These are phyloP conservation scores for Chalcosyrphus nemorum DNA, from an alignment of 2,888 invertebrate genomes.

Conservation along the genomic window DNA sequence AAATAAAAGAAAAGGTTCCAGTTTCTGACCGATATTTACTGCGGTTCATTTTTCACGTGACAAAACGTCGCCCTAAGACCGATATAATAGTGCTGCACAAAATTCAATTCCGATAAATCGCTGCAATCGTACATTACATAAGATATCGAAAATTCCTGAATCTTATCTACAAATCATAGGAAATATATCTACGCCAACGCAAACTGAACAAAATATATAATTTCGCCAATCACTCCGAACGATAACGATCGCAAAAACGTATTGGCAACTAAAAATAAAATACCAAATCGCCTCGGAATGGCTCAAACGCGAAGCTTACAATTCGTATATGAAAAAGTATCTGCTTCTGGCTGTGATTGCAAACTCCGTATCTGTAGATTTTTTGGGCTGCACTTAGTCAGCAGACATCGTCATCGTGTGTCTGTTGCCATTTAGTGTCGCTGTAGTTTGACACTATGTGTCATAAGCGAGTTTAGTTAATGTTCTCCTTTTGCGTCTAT, in stretches of 20 bases:
- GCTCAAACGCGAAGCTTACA: constrained; percentile 4
- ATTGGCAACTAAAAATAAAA: constrained; percentile 5
- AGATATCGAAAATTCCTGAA: constrained; percentile 18
- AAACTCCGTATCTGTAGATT: constrained; percentile 6
- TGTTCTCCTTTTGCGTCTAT: constrained; percentile 3
- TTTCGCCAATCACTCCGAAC: constrained; percentile 31
- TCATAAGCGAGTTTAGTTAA: constrained; percentile 46
- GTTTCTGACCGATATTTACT: constrained; percentile 20
- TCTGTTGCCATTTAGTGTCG: constrained; percentile 38
- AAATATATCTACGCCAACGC: constrained; percentile 70
- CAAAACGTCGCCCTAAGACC: constrained; percentile 47
- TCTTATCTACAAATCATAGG: constrained; percentile 58
- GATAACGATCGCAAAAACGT: constrained; percentile 18
- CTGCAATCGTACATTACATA: constrained; percentile 38
- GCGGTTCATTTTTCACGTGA: constrained; percentile 22
- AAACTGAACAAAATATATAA: constrained; percentile 36
- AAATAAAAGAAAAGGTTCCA: background rate
- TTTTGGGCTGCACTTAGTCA: constrained; percentile 56
- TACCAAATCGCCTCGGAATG: background rate
- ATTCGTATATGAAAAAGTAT: constrained; percentile 23
- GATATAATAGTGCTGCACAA: background rate
- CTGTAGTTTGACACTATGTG: constrained; percentile 56
- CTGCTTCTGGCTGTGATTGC: constrained; percentile 34
- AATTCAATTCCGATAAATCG: constrained; percentile 37
- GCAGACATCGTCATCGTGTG: constrained; percentile 44